Evolutionary conservation across 2,113 vertebrate genomes (phyloP).

Genomic region (Tachysurus vachellii): DNA sequence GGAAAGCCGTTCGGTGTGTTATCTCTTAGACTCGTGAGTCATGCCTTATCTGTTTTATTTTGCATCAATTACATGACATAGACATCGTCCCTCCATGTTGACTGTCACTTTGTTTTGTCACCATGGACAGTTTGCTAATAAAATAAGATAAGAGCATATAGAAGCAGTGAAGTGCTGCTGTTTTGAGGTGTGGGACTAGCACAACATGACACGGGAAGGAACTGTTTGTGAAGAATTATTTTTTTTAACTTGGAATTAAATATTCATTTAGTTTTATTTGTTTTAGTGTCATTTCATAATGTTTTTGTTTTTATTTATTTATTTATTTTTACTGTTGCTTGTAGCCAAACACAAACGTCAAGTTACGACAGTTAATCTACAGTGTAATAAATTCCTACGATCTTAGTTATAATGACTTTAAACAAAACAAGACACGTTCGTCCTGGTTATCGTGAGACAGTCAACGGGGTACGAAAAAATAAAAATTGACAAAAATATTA

Average conservation of each 20-base stretch:
- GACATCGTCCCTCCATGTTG: constrained; percentile 38
- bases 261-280: too few relatives aligned
- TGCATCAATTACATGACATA: not conserved
- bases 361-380: not conserved
- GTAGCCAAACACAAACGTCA: not conserved
- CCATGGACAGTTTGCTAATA: not conserved
- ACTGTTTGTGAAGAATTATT: not conserved
- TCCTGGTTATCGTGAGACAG: not conserved
- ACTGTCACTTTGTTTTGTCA: constrained; percentile 16
- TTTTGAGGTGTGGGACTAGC: not conserved
- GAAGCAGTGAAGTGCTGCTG: not conserved
- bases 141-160: not conserved
- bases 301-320: too few relatives aligned
- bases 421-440: not conserved
- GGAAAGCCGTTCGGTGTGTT: not conserved
- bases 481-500: not conserved
- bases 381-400: not conserved
- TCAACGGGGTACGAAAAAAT: not conserved
- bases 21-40: not conserved
- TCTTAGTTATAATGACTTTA: not conserved
- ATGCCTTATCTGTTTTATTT: not conserved
- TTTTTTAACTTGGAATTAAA: not conserved
- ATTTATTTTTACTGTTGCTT: not conserved
- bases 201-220: not conserved
- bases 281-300: not conserved